phyloP scores from a whole-genome alignment of 2,113 vertebrate species.

The Aphelocoma coerulescens region DNA sequence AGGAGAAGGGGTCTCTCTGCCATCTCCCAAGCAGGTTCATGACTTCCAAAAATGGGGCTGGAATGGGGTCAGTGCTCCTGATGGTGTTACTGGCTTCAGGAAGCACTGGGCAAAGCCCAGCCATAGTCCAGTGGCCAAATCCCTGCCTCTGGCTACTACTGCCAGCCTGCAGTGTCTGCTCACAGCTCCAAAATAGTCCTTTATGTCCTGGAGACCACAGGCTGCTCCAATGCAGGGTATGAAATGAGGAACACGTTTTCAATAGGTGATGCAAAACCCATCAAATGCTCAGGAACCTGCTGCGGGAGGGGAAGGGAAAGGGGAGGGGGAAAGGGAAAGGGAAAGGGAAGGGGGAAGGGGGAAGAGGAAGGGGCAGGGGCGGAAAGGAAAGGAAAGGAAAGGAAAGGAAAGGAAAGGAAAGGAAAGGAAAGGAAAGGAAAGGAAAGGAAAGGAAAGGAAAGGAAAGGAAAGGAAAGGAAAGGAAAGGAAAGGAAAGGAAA shows the following conservation, averaged over 20 bases:
- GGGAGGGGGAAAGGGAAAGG: too few species aligned
- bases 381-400: not conserved
- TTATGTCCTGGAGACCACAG: not conserved
- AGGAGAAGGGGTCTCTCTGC: too few species aligned
- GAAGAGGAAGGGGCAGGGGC: too few species aligned
- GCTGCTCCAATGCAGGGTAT: not conserved
- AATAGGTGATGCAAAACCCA: not conserved
- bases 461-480: not conserved
- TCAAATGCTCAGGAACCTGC: not conserved
- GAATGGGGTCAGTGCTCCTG: rapidly evolving
- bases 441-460: not conserved
- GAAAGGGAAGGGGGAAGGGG: too few species aligned
- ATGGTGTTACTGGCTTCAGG: too few species aligned
- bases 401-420: not conserved
- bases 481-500: not conserved
- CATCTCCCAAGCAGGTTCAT: rapidly evolving
- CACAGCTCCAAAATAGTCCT: not conserved
- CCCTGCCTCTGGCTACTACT: not conserved
- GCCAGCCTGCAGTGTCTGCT: not conserved
- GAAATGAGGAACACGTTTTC: not conserved
- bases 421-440: not conserved
- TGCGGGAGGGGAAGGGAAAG: not conserved
- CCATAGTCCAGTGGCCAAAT: not conserved
- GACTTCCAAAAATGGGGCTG: rapidly evolving
- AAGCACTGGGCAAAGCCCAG: not conserved